Conservation (phyloP, 2,888 invertebrate genomes). For the Drosophila gaucha region DNA sequence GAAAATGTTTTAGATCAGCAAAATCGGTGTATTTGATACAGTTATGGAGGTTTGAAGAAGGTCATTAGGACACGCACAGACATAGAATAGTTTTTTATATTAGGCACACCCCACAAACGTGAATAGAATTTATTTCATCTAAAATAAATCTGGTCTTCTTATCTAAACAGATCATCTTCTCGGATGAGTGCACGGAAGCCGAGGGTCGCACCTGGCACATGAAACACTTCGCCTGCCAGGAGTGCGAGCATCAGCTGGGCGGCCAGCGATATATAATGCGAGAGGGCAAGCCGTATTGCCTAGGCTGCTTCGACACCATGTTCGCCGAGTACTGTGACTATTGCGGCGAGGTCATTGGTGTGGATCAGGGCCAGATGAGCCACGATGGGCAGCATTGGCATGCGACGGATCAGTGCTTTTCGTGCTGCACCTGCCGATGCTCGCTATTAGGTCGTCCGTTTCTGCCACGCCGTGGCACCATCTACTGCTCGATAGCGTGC, state of each 20-base stretch:
- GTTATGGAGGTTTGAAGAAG: no score
- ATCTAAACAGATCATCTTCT: constrained; percentile 95
- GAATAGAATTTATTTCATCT: no score
- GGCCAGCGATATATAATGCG: constrained; percentile 99
- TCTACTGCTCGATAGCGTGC: constrained; percentile 97
- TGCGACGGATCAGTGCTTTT: constrained; percentile 96
- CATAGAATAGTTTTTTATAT: no score
- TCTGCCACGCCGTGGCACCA: constrained; percentile 95
- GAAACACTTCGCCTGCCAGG: constrained; percentile 98
- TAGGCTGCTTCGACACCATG: constrained; percentile 97
- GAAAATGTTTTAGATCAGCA: no score
- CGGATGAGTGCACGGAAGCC: constrained; percentile 99
- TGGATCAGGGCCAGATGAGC: constrained; percentile 99
- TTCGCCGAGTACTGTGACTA: constrained; percentile 99
- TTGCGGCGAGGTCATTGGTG: constrained; percentile 97
- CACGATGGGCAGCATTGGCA: constrained; percentile 99
- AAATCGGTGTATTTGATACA: no score
- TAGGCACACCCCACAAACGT: no score
- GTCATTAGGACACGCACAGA: no score
- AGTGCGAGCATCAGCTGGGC: constrained; percentile 97
- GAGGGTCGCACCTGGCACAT: constrained; percentile 99
- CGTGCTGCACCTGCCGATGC: constrained; percentile 93
- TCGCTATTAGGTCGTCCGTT: constrained; percentile 94
- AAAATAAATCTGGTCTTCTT: no score
- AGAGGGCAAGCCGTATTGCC: constrained; percentile 97